Evolutionary conservation across 2,888 invertebrate genomes (phyloP), one percentile per base, ranked within the genome.

Genomic region (Meloe dianella): DNA sequence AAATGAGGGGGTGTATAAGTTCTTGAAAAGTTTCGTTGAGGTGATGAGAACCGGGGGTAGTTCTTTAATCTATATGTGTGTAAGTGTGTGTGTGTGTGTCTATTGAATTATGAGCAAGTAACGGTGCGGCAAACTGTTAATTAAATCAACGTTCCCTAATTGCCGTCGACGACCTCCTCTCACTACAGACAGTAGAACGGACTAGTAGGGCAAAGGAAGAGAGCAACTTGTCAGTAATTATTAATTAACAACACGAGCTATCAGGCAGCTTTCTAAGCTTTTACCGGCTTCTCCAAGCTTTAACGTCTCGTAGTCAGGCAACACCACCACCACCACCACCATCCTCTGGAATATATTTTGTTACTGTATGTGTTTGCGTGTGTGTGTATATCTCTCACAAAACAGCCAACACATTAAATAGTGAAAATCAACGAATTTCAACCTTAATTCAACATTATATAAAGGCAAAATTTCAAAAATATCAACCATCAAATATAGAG

Each of bases 211-310:
- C 81, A 83, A 84, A 83, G 83, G 83, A 84, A 83, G 20, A 35
- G 83, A 84, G 84, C 84, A 83, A 83, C 84, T 84, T 84, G 84
- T 83, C 84, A 84, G 84, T 85, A 85, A 85, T 85, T 85, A 85
- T 85, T 85, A 85, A 85, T 85, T 85, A 85, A 85, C 85, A 84
- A 83, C 83, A 80, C 82, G 82, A 80, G 83, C 85, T 84, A 83
- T 83, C 84, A 84, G 82, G 81, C 83, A 80, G 84, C 84, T 84
- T 84, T 83, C 84, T 83, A 81, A 83, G 84, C 85, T 84, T 85
- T 84, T 84, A 84, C 84, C 84, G 84, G 83, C 82, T 82, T 82
- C 81, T 79, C 80, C 77, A 77, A 81, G 82, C 82, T 82, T 80
- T 80, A 47, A 79, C 81, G 78, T 81, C 81, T 80, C 78, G 75